Evolutionary conservation across 2,888 invertebrate genomes (phyloP).

Genomic region (Pachydiplax longipennis): DNA sequence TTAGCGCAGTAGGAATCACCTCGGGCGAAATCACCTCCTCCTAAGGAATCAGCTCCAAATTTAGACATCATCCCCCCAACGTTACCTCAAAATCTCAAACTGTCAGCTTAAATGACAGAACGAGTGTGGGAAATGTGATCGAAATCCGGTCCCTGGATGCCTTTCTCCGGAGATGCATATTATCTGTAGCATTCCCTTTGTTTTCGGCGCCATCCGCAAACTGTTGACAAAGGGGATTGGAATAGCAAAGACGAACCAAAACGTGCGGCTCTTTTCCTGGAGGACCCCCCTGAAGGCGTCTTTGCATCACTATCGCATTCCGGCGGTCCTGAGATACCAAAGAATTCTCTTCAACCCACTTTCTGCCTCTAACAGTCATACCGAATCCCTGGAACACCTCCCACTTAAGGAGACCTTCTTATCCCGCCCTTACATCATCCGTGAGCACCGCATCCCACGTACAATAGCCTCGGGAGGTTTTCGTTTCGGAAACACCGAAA

Average conservation of each 20-base stretch:
- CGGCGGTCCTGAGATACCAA: not conserved
- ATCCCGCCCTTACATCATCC: not conserved
- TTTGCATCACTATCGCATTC: not conserved
- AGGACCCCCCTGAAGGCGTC: not conserved
- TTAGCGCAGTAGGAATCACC: too few species aligned
- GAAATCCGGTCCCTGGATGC: too few species aligned
- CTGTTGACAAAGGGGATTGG: not conserved
- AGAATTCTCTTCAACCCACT: not conserved
- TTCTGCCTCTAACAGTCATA: not conserved
- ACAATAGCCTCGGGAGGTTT: not conserved
- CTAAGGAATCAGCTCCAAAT: too few species aligned
- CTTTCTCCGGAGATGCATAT: not conserved
- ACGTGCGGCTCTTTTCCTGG: not conserved
- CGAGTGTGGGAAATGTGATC: too few species aligned
- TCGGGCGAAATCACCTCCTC: too few species aligned
- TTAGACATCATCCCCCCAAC: too few species aligned
- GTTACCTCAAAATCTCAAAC: too few species aligned
- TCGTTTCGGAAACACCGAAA: not conserved
- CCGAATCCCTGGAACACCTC: not conserved
- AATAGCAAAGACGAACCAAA: not conserved
- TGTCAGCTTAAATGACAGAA: too few species aligned
- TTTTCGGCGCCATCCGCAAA: not conserved
- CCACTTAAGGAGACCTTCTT: not conserved
- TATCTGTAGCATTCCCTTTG: not conserved
- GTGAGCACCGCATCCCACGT: not conserved